Evolutionary conservation across 1,140 invertebrate species (phyloP).

Genomic region (Anastatus disparis): DNA sequence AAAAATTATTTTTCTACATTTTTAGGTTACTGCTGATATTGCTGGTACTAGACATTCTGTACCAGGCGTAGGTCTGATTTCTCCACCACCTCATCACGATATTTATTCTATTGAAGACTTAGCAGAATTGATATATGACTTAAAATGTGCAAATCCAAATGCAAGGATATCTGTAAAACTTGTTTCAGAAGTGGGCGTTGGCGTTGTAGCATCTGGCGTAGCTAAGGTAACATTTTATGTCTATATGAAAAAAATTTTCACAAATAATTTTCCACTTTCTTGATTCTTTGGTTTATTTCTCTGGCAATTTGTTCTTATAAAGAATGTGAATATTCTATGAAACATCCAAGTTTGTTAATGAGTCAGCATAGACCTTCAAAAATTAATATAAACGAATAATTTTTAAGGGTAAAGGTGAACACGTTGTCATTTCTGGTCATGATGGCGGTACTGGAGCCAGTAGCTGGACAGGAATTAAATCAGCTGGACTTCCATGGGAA

Average conservation of each 20-base stretch:
- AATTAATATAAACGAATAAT: not conserved
- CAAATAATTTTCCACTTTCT: no score
- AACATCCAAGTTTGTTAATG: no score
- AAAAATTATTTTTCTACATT: no score
- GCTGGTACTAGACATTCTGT: constrained; percentile 95
- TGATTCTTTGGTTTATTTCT: no score
- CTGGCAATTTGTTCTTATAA: no score
- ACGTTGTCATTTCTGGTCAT: constrained; percentile 98
- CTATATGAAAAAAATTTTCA: no score
- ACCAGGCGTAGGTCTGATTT: constrained; percentile 97
- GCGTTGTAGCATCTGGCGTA: constrained; percentile 96
- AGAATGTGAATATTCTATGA: no score
- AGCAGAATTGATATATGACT: constrained; percentile 97
- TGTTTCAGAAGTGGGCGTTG: constrained; percentile 98
- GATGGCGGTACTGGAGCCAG: constrained; percentile 98
- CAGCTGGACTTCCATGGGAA: constrained; percentile 97
- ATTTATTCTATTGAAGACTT: constrained; percentile 99
- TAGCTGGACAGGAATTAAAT: constrained; percentile 97
- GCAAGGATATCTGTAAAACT: constrained; percentile 97
- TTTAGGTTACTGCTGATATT: constrained; percentile 91
- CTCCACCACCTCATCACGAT: constrained; percentile 98
- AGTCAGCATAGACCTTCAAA: no score
- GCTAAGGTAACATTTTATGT: no score
- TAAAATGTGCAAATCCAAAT: constrained; percentile 96
- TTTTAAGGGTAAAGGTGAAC: constrained; percentile 92